Evolutionary conservation across 2,888 invertebrate species (phyloP).

Genomic region (Eucera pruinosa): DNA sequence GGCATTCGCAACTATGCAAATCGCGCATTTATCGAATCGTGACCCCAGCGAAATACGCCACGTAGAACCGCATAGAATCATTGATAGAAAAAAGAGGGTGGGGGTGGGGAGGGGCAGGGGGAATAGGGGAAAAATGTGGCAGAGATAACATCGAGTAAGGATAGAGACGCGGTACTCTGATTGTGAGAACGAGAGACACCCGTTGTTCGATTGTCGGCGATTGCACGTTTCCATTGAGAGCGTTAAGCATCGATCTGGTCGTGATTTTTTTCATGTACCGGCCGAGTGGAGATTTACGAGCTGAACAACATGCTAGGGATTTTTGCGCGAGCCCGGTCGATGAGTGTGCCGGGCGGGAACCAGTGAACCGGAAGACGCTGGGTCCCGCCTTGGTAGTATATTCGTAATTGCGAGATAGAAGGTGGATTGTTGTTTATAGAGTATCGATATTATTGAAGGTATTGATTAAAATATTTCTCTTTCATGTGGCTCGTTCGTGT

Average conservation of each 20-base stretch:
- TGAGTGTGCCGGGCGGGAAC: conserved; percentile 35
- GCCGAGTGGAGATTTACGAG: conserved; percentile 37
- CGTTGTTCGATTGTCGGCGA: conserved; percentile 25
- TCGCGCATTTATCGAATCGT: conserved; percentile 62
- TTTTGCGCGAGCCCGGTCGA: conserved; percentile 29
- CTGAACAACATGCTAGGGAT: conserved; percentile 4
- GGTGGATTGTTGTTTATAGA: not conserved
- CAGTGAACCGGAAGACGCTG: conserved; percentile 38
- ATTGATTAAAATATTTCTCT: too few relatives aligned
- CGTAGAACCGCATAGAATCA: conserved; percentile 18
- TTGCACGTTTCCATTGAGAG: conserved; percentile 39
- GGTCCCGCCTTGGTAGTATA: not conserved
- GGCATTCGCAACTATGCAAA: conserved; percentile 50
- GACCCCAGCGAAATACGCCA: conserved; percentile 55
- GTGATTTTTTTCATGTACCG: conserved; percentile 18
- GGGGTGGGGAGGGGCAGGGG: not conserved
- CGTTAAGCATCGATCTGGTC: conserved; percentile 42
- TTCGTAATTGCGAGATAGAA: not conserved
- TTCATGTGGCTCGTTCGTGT: too few relatives aligned
- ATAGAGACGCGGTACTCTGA: conserved; percentile 14
- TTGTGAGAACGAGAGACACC: not conserved
- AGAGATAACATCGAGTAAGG: conserved; percentile 38
- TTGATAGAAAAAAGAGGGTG: not conserved
- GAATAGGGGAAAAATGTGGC: not conserved
- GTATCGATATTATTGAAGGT: too few relatives aligned